Base-by-base conservation (phyloP, 2,113 vertebrate genomes). In the Erpornis zantholeuca region DNA sequence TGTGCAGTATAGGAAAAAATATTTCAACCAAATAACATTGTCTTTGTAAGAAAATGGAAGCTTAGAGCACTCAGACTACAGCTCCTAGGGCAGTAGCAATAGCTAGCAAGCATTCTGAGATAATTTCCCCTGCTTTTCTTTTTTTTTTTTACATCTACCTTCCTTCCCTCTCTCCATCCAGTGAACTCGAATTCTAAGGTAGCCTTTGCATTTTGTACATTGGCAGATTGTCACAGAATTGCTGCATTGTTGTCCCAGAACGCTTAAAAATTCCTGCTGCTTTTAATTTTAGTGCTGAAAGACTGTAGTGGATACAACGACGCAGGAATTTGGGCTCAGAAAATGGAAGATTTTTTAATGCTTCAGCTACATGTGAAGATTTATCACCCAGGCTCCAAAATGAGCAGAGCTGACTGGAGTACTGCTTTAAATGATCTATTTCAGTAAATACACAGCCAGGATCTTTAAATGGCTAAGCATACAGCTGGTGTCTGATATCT, bases 211-310 rank as follows among this genome's bases (percentile, higher is more conserved):
- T 96, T 96, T 90, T 91, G 50, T 69, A 69, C 77, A 33, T 42
- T 82, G 54, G 8, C 64, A 87, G 75, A 47, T 78, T 42, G 40
- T 42, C 40, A 42, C 40, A 42, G 40, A 42, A 42, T 42, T 82
- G 31, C 61, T 82, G 77, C 14, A 29, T 83, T 90, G 81, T 94
- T 80, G 80, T 90, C 57, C 63, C 24, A 93, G 92, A 94, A 61
- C 47, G 73, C 82, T 96, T 94, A 54, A 92, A 70, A 93, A 92
- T 76, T 80, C 81, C 96, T 82, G 53, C 38, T 70, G 60, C 33
- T 93, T 93, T 95, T 94, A 72, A 65, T 95, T 73, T 83, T 66
- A 65, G 63, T 82, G 45, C 86, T 95, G 84, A 47, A 86, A 88
- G 28, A 40, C 79, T 94, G 78, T 61, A 94, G 94, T 65, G 86